Evolutionary conservation across 2,888 invertebrate genomes (phyloP).

Genomic region (Ochropleura leucogaster): DNA sequence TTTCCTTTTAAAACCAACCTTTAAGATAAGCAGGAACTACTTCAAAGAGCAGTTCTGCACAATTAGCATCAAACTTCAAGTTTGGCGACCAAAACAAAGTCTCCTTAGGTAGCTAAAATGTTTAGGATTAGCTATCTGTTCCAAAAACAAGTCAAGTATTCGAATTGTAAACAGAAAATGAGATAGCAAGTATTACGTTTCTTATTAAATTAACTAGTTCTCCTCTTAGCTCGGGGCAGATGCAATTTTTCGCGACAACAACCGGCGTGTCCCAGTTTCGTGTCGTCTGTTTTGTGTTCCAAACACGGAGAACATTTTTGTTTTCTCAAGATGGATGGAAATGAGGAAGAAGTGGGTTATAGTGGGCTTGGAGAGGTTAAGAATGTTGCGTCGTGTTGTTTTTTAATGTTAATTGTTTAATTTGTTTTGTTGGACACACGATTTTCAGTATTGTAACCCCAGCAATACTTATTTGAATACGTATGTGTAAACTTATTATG

Average conservation of each 20-base stretch:
- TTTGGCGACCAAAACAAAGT: slow-evolving; percentile 29
- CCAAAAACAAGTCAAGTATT: slow-evolving; percentile 35
- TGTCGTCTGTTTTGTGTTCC: slow-evolving; percentile 50
- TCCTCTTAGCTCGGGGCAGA: slow-evolving; percentile 48
- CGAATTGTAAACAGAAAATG: slow-evolving; percentile 48
- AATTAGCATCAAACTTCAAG: slow-evolving; percentile 42
- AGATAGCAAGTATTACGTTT: slow-evolving; percentile 38
- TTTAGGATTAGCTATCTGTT: slow-evolving; percentile 16
- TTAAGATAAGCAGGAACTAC: slow-evolving; percentile 50
- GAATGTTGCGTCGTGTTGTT: slow-evolving; percentile 10
- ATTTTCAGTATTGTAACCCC: background rate
- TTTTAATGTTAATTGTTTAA: background rate
- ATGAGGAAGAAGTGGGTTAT: slow-evolving; percentile 42
- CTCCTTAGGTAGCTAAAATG: background rate
- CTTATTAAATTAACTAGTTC: slow-evolving; percentile 59
- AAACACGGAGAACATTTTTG: slow-evolving; percentile 50
- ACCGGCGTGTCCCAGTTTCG: slow-evolving; percentile 51
- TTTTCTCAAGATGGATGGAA: slow-evolving; percentile 41
- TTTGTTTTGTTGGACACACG: background rate
- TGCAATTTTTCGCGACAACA: slow-evolving; percentile 63
- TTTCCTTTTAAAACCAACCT: slow-evolving; percentile 38
- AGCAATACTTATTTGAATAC: background rate
- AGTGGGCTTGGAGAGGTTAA: slow-evolving; percentile 34
- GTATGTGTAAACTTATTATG: background rate
- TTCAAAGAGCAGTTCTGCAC: slow-evolving; percentile 38